Base-by-base conservation (phyloP, 1,140 invertebrate genomes). In the Acyrthosiphon pisum region DNA sequence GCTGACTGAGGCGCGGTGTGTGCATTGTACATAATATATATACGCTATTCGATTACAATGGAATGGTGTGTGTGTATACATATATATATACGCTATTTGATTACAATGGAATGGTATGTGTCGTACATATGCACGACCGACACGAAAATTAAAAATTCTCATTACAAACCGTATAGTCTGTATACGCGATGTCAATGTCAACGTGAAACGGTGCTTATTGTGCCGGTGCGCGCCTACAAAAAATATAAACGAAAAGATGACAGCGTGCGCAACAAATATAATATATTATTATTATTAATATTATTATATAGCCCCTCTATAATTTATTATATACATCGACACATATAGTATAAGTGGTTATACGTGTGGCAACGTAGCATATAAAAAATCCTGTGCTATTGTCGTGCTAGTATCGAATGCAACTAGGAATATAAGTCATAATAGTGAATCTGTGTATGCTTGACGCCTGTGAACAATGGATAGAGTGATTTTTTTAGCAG, bases 121-220 rank as follows among this genome's bases (percentile, higher is more conserved):
- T 68, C 53, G 90, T 91, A 91, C 41, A 26, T 81, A 81, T 48
- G 44, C 35, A 76, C 60, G 60, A n/a, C 60, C 60, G 37, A 83
- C 76, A 92, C 76, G 44, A 56, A 93, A 93, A 93, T 86, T 86
- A 86, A 86, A 84, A 93, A 93, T 93, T 93, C 90, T 86, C 46
- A 84, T 86, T 41, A 56, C 90, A 26, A 35, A 35, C 44, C 46
- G 44, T 30, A 30, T 46, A 22, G n/a, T 68, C 90, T 83, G 50
- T 89, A 91, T 76, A 76, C 60, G 20, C 41, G 30, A 83, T 92
- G 50, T 83, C 91, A 92, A 92, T 92, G 91, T 92, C 41, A 92
- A 50, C 88, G 18, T 22, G 41, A 30, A 76, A 68, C 56, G 90
- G 60, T 91, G 68, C 26, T 91, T 30, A 76, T 76, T 76, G 60